Evolutionary conservation across 2,888 invertebrate species (phyloP), one percentile per base, ranked within the genome.

Genomic region (Hemaris fuciformis): DNA sequence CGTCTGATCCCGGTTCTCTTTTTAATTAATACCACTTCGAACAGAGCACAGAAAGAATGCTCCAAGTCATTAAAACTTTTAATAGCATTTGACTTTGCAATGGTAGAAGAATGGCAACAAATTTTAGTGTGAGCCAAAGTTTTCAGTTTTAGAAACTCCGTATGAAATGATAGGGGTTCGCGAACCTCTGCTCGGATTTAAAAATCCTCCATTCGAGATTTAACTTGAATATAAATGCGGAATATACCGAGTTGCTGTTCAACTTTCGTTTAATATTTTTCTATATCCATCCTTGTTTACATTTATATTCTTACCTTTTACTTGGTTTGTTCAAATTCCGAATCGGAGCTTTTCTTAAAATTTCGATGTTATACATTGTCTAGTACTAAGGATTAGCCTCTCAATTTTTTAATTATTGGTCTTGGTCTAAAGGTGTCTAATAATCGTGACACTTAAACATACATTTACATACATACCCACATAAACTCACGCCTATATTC

Each of bases 11-110:
- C 6, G 27, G 60, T 25, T 53, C 60, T 84, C 87, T 85, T 91
- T 85, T 91, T 91, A 91, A 91, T 91, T 91, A 91, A 91, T 91
- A 91, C 91, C 84, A 87, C 88, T 90, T 90, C 86, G 89, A 90
- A 89, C 88, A 85, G 82, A 82, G 82, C 78, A 79, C 84, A 80
- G 79, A 88, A 90, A 91, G 91, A 90, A 91, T 91, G 87, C 91
- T 87, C 78, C 85, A 88, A 89, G 89, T 89, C 90, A 90, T 91
- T 91, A 90, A 90, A 91, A 91, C 77, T 91, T 91, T 91, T 91
- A 91, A 91, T 91, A 89, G 91, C 89, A 81, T 90, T 88, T 88
- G 89, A 88, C 85, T 88, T 84, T 74, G 77, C 53, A 31, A 31
- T 31, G 27, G 53, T 20, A 71, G 64, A 76, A 79, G 83, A 80